Evolutionary conservation across 2,888 invertebrate species (phyloP).

Genomic region (Heteropelma amictum): DNA sequence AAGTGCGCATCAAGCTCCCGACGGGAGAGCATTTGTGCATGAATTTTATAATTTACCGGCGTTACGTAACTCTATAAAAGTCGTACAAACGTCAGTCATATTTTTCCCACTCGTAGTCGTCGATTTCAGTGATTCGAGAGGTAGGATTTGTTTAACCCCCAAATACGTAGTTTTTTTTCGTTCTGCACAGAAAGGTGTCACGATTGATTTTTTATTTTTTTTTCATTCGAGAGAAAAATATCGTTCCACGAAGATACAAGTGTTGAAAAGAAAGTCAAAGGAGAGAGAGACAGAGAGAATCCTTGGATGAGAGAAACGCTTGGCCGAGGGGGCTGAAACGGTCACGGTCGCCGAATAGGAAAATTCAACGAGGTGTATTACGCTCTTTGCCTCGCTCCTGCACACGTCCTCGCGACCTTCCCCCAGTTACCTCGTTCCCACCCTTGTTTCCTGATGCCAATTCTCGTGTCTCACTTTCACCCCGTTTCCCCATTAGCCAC

Average conservation of each 20-base stretch:
- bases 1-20: neutral
- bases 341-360: conserved; percentile 1
- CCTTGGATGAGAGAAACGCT: neutral
- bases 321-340: neutral
- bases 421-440: conserved; percentile 7
- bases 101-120: too few species aligned
- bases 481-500: neutral
- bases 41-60: neutral
- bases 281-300: too few species aligned
- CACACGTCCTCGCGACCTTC: conserved; percentile 18
- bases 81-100: too few species aligned
- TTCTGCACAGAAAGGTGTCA: too few species aligned
- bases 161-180: too few species aligned
- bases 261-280: too few species aligned
- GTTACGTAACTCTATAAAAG: too few species aligned
- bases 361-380: neutral
- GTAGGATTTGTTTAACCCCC: too few species aligned
- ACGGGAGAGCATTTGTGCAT: neutral
- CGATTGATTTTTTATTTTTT: too few species aligned
- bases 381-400: neutral
- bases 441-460: conserved; percentile 24
- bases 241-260: too few species aligned
- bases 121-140: too few species aligned
- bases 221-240: too few species aligned
- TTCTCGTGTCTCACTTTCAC: neutral